Conservation (phyloP, 2,113 vertebrate species). For the Eptatretus burgeri region DNA sequence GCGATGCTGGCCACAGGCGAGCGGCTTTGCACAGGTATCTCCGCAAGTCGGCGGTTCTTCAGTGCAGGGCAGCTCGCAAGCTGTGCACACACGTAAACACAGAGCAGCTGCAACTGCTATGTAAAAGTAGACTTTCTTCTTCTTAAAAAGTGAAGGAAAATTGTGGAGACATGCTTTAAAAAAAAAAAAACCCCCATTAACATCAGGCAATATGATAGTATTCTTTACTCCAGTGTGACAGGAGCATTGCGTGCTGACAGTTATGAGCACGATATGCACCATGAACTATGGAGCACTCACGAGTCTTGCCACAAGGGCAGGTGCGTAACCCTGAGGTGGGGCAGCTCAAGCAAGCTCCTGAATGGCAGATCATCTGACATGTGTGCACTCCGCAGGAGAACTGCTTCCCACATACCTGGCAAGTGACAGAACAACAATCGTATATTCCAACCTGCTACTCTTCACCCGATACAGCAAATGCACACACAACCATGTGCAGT, state of each 20-base stretch:
- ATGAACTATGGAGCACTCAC: not conserved
- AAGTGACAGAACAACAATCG: not conserved
- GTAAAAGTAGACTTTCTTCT: no score
- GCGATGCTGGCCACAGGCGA: constrained; percentile 57
- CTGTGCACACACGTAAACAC: constrained; percentile 16
- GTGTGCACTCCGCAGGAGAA: not conserved
- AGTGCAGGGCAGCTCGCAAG: constrained; percentile 53
- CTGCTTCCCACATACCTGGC: constrained; percentile 2
- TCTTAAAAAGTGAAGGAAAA: not conserved
- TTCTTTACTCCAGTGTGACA: no score
- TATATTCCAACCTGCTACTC: not conserved
- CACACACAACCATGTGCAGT: not conserved
- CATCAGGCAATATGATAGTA: not conserved
- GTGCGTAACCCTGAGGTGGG: not conserved
- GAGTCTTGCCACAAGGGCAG: constrained; percentile 5
- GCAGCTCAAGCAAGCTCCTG: not conserved
- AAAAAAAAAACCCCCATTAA: not conserved
- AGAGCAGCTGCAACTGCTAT: not conserved
- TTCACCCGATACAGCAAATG: not conserved
- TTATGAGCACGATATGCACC: no score
- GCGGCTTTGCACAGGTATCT: constrained; percentile 52
- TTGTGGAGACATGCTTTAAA: not conserved
- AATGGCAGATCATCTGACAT: not conserved
- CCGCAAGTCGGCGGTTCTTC: constrained; percentile 66
- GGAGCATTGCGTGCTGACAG: no score